Evolutionary conservation across 1,140 invertebrate genomes (phyloP).

Genomic region (Drosophila lacertosa): DNA sequence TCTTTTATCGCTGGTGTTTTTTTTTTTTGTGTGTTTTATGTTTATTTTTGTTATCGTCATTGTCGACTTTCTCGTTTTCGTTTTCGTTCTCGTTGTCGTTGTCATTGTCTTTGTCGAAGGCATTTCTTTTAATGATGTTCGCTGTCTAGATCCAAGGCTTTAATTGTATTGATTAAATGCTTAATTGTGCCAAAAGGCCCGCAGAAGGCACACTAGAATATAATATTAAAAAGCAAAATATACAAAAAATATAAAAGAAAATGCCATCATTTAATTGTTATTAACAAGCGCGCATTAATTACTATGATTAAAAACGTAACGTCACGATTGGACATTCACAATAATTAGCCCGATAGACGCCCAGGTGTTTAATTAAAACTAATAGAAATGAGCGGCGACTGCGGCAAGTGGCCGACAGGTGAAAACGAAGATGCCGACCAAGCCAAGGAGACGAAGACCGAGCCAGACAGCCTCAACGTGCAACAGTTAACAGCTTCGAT

Average conservation of each 20-base stretch:
- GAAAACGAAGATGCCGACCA: conserved; percentile 31
- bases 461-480: conserved; percentile 64
- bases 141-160: conserved; percentile 61
- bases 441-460: conserved; percentile 2
- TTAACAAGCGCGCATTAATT: conserved; percentile 79
- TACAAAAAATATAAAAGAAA: conserved; percentile 17
- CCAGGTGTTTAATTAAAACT: conserved; percentile 80
- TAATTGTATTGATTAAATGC: conserved; percentile 81
- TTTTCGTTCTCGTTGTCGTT: conserved; percentile 11
- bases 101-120: conserved; percentile 32
- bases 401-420: conserved; percentile 1
- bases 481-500: conserved; percentile 69
- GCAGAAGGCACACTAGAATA: not conserved
- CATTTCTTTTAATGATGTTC: conserved; percentile 66
- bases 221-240: conserved; percentile 10
- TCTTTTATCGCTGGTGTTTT: conserved; percentile 26
- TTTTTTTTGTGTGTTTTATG: conserved; percentile 23
- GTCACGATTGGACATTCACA: conserved; percentile 50
- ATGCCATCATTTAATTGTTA: conserved; percentile 73
- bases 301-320: conserved; percentile 67
- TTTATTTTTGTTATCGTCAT: conserved; percentile 64
- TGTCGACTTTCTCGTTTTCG: conserved; percentile 37
- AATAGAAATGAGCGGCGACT: conserved; percentile 55
- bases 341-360: conserved; percentile 72
- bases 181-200: conserved; percentile 58